Evolutionary conservation across 2,797 vertebrate genomes (phyloP), one percentile per base, ranked within the genome.

Genomic region (Lemur catta): DNA sequence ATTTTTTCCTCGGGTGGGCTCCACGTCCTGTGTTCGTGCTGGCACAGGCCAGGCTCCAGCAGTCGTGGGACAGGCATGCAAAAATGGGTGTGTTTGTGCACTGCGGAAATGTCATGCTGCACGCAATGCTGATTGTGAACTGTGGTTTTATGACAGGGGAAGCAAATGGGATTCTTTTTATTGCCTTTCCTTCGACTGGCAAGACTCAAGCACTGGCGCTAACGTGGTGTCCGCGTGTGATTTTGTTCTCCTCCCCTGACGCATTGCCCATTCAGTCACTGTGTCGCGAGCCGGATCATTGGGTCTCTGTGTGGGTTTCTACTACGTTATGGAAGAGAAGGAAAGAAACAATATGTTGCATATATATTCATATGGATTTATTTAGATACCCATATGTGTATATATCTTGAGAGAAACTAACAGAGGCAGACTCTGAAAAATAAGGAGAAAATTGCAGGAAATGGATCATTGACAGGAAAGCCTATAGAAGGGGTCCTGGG

Each of bases 211-310:
- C 76, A 46, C 41, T 48, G 86, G 91, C 50, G 43, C 57, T 91
- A 80, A 74, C 28, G 0, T 74, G 48, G 30, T 72, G 30, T 89
- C 88, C 50, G 0, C 5, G 10, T 76, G 8, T 28, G 88, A 48
- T 55, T 76, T 38, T 79, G 46, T 84, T 93, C 72, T 91, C 75
- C 57, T 89, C n/a, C 94, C n/a, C 65, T 78, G 74, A 67, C 80
- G 94, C 82, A 41, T 50, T 95, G 57, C 48, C 55, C 33, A 8
- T 95, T 89, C 55, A 50, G 7, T 69, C 85, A 75, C 79, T 96
- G 88, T 86, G 52, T 87, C 79, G 65, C 76, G 72, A 92, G 67
- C 92, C 69, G 93, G 71, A 46, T 84, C 89, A 57, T 2, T 96
- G 92, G 59, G 35, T 85, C 90, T 93, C 93, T 35, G 7, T 72